Conservation (phyloP, 2,888 invertebrate species). For the Eristalis pertinax region DNA sequence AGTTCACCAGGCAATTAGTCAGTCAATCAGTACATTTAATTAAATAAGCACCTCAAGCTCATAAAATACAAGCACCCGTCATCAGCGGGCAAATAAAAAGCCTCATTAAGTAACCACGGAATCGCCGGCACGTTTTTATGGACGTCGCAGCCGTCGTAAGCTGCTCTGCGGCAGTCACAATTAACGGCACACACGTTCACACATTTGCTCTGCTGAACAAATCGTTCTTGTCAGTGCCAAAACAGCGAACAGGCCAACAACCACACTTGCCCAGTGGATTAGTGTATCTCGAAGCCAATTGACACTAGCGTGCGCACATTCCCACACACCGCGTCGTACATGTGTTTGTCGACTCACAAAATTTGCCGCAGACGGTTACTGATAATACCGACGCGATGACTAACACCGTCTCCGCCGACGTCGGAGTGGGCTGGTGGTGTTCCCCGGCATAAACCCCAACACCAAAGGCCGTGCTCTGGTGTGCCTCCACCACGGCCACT, state of each 20-base stretch:
- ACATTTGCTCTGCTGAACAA: background rate
- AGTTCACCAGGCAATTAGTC: background rate
- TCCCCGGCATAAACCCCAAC: constrained; percentile 20
- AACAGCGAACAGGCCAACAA: background rate
- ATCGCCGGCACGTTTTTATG: background rate
- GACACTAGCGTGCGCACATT: constrained; percentile 8
- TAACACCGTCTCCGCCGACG: constrained; percentile 15
- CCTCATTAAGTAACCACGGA: background rate
- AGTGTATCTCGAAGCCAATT: background rate
- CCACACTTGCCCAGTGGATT: background rate
- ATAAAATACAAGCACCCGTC: background rate
- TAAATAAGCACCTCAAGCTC: background rate
- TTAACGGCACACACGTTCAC: background rate
- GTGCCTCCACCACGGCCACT: background rate
- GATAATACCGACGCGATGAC: constrained; percentile 47
- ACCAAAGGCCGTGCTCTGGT: constrained; percentile 23
- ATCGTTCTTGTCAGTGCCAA: background rate
- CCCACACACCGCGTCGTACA: constrained; percentile 1
- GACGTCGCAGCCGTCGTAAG: background rate
- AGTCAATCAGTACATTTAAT: background rate
- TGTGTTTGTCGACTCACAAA: constrained; percentile 25
- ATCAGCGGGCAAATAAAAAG: background rate
- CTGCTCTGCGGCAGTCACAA: background rate
- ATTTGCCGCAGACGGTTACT: background rate
- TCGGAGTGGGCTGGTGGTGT: constrained; percentile 19